These are phyloP conservation scores for Chrysogorgia sp. DNA, from an alignment of 92 coral and sea anemone genomes.

Conservation along the genomic window DNA sequence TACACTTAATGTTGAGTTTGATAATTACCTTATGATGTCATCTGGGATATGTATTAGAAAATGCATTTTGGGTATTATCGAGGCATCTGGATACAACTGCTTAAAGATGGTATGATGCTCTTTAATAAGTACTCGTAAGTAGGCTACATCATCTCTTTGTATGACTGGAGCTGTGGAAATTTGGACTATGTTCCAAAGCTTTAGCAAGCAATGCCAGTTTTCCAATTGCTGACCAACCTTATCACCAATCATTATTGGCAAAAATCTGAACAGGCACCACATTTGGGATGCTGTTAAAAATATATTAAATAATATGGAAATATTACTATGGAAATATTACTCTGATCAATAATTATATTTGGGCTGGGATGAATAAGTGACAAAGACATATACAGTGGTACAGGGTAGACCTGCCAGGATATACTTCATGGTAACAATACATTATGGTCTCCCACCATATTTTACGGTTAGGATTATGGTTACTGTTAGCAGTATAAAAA, in stretches of 20 bases:
- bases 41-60: slow-evolving; percentile 17
- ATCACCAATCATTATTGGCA: slow-evolving; percentile 41
- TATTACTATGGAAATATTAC: background rate
- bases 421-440: too few relatives aligned
- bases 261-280: slow-evolving; percentile 35
- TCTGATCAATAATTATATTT: background rate
- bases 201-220: slow-evolving; percentile 33
- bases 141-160: slow-evolving; percentile 13
- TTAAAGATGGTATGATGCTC: slow-evolving; percentile 26
- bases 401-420: too few relatives aligned
- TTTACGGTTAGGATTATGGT: too few relatives aligned
- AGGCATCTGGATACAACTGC: slow-evolving; percentile 8
- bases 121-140: slow-evolving; percentile 12
- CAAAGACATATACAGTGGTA: too few relatives aligned
- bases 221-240: background rate
- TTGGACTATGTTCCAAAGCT: slow-evolving; percentile 34
- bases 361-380: background rate
- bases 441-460: too few relatives aligned
- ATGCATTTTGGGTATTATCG: slow-evolving; percentile 27
- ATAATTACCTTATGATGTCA: background rate
- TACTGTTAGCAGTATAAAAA: too few relatives aligned
- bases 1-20: background rate
- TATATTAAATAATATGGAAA: background rate
- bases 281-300: slow-evolving; percentile 40
- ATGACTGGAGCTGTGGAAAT: slow-evolving; percentile 27